These are phyloP conservation scores for Lasioglossum albipes DNA, from an alignment of 1,140 invertebrate genomes.

Conservation along the genomic window DNA sequence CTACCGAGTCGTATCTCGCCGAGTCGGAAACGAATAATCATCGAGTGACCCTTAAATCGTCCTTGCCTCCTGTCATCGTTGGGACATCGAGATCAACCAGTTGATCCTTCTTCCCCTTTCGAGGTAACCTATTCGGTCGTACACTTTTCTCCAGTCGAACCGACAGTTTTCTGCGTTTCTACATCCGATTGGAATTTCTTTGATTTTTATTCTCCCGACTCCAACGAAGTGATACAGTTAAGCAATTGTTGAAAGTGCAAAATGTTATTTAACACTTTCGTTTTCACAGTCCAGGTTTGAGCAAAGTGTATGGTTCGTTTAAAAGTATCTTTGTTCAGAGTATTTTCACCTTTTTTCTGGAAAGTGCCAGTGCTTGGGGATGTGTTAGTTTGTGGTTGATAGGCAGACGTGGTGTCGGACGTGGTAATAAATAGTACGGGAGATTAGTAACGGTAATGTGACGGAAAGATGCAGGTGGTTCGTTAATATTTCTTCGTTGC, in stretches of 20 bases:
- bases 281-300: too few species aligned
- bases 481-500: neutral
- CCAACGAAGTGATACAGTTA: too few species aligned
- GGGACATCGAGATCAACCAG: neutral
- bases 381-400: neutral
- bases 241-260: too few species aligned
- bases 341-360: neutral
- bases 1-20: slow-evolving; percentile 19
- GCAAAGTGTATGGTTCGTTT: neutral
- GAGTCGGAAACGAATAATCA: slow-evolving; percentile 7
- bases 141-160: too few species aligned
- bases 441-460: neutral
- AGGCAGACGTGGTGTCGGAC: neutral
- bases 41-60: slow-evolving; percentile 23
- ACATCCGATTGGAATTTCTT: too few species aligned
- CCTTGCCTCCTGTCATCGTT: neutral
- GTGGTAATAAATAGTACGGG: neutral
- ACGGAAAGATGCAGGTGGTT: neutral
- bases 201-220: too few species aligned
- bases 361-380: neutral
- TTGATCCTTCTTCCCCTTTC: neutral
- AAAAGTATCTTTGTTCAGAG: neutral
- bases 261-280: too few species aligned
- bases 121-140: neutral
- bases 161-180: too few species aligned